Conservation (phyloP, 1,140 invertebrate species). For the Bradysia coprophila region DNA sequence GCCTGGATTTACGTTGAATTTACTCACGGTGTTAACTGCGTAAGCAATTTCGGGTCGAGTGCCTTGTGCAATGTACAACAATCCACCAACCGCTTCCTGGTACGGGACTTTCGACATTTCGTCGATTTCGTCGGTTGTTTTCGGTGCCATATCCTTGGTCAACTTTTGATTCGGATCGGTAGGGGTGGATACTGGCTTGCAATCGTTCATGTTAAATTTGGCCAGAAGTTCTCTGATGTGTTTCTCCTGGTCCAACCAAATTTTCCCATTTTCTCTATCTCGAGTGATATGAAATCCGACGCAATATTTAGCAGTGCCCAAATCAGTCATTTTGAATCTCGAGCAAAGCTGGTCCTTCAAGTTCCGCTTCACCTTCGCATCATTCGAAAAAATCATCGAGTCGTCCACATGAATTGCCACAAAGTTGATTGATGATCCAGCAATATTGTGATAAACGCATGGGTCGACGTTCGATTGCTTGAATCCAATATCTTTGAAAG, state of each 20-base stretch:
- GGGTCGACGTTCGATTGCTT: constrained; percentile 6
- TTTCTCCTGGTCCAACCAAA: constrained; percentile 14
- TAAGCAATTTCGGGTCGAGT: constrained; percentile 18
- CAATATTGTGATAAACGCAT: constrained; percentile 11
- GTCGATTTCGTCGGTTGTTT: constrained; percentile 1
- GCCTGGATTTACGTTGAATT: constrained; percentile 9
- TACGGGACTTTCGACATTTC: constrained; percentile 3
- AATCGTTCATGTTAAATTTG: constrained; percentile 10
- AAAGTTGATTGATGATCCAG: constrained; percentile 3
- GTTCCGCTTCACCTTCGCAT: background rate
- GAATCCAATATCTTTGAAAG: constrained; percentile 5
- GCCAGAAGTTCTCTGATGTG: constrained; percentile 18
- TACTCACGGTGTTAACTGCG: constrained; percentile 10
- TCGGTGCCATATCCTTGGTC: constrained; percentile 6
- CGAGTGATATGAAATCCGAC: too few species aligned
- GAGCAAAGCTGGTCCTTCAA: background rate
- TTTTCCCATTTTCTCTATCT: constrained; percentile 4
- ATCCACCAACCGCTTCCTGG: constrained; percentile 11
- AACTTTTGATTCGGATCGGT: constrained; percentile 11
- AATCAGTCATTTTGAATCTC: constrained; percentile 12
- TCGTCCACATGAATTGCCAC: constrained; percentile 14
- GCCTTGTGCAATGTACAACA: constrained; percentile 12
- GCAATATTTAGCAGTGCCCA: constrained; percentile 9
- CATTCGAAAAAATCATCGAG: constrained; percentile 1
- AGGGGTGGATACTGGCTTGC: constrained; percentile 11